These are phyloP conservation scores for Wasmannia auropunctata DNA, from an alignment of 1,140 invertebrate species.

Conservation along the genomic window DNA sequence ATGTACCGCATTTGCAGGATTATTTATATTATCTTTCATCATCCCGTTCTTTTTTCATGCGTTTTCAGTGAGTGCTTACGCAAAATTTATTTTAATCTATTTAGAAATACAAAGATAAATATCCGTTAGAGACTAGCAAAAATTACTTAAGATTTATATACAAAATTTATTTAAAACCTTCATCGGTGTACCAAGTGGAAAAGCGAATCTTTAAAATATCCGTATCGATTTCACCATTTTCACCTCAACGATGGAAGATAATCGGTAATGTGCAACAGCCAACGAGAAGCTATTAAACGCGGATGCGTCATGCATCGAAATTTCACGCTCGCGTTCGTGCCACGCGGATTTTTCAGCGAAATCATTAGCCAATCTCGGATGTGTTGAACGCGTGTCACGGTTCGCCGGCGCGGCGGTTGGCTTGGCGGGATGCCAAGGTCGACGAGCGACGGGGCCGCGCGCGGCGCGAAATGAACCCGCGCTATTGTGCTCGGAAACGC, in stretches of 20 bases:
- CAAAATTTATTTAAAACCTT: background rate
- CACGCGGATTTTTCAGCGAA: slow-evolving; percentile 2
- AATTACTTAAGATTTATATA: no score
- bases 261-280: background rate
- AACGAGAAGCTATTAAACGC: background rate
- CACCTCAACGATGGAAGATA: background rate
- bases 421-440: slow-evolving; percentile 33
- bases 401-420: background rate
- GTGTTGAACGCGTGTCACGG: slow-evolving; percentile 5
- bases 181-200: background rate
- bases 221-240: background rate
- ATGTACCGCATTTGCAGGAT: background rate
- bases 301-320: background rate
- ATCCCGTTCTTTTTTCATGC: background rate
- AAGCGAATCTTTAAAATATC: background rate
- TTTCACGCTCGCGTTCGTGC: background rate
- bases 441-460: background rate
- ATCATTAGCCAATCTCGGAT: slow-evolving; percentile 8
- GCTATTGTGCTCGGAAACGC: background rate
- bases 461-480: slow-evolving; percentile 2
- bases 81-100: background rate
- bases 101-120: background rate
- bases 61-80: background rate
- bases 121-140: no score
- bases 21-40: background rate